Conservation (phyloP, 2,888 invertebrate species). For the Digitonthophagus gazella region DNA sequence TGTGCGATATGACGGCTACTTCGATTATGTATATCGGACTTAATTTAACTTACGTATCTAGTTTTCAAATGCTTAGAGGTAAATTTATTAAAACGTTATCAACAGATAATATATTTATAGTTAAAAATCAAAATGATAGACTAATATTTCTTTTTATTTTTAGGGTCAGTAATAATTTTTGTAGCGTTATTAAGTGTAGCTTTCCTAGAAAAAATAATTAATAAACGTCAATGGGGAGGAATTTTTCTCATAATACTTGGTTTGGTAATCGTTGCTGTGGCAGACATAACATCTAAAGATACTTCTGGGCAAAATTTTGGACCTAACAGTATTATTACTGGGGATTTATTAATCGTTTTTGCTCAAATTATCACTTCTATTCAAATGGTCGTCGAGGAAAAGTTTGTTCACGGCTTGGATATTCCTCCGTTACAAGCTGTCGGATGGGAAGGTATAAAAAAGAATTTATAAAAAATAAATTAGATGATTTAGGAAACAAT, state of each 20-base stretch:
- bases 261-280: conserved; percentile 68
- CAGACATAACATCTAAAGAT: conserved; percentile 62
- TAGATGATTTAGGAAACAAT: too few species aligned
- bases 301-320: conserved; percentile 51
- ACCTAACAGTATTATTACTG: conserved; percentile 76
- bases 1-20: conserved; percentile 87
- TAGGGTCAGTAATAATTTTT: conserved; percentile 83
- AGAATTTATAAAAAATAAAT: not conserved
- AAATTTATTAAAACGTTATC: conserved; percentile 27
- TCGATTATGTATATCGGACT: conserved; percentile 89
- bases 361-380: conserved; percentile 81
- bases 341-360: conserved; percentile 70
- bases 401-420: conserved; percentile 78
- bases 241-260: conserved; percentile 72
- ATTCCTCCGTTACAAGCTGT: conserved; percentile 89
- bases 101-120: not conserved
- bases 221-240: conserved; percentile 71
- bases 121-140: not conserved
- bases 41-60: conserved; percentile 87
- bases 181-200: conserved; percentile 84
- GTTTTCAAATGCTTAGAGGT: conserved; percentile 95
- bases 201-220: conserved; percentile 68
- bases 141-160: conserved; percentile 29
- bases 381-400: conserved; percentile 95
- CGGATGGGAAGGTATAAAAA: conserved; percentile 78